Evolutionary conservation across 2,888 invertebrate species (phyloP).

Genomic region (Listrodromus nycthemerus): DNA sequence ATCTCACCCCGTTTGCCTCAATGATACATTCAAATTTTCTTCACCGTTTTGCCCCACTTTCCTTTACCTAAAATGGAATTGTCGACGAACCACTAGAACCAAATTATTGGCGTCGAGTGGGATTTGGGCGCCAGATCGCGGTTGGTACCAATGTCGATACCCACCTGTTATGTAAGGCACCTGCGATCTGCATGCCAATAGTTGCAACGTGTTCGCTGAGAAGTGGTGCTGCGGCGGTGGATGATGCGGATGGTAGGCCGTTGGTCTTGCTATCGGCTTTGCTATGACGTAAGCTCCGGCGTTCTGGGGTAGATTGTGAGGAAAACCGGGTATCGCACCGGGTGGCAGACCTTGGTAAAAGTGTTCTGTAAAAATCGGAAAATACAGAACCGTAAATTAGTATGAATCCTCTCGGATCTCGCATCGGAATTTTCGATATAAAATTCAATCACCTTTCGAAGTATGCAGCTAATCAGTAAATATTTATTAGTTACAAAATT

Average conservation of each 20-base stretch:
- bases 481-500: too few species aligned
- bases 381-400: too few species aligned
- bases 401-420: too few species aligned
- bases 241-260: constrained; percentile 88
- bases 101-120: background rate
- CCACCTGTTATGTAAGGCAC: constrained; percentile 93
- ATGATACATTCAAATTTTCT: too few species aligned
- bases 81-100: background rate
- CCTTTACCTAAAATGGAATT: background rate
- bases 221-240: constrained; percentile 85
- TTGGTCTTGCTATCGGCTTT: constrained; percentile 94
- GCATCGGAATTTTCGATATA: too few species aligned
- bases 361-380: constrained; percentile 74
- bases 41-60: too few species aligned
- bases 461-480: too few species aligned
- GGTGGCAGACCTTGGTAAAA: constrained; percentile 80
- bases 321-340: constrained; percentile 80
- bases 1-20: too few species aligned
- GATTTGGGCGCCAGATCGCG: constrained; percentile 57
- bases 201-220: constrained; percentile 86
- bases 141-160: constrained; percentile 62
- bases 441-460: too few species aligned
- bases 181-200: constrained; percentile 90
- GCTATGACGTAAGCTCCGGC: constrained; percentile 89
- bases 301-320: constrained; percentile 81